A percentile compares a stretch with the other conserved stretches of the same genome.
Evolutionary conservation across 2,888 invertebrate species (phyloP).

Genomic region (Brachylomia viminalis): DNA sequence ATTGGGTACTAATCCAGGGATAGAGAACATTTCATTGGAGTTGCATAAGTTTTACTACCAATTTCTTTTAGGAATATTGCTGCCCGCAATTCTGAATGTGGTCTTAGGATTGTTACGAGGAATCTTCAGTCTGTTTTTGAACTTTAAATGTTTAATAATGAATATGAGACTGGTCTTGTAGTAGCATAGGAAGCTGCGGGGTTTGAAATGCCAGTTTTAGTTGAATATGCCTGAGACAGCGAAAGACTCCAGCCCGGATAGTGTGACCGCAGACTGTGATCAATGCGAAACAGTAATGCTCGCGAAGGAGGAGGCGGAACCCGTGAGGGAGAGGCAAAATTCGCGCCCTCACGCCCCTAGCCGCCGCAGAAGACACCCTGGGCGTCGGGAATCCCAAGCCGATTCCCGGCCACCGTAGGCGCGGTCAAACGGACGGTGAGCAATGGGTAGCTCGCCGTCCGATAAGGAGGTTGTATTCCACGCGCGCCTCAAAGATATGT

Average conservation of each 20-base stretch:
- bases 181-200: neutral
- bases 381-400: no score
- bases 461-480: no score
- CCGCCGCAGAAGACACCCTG: no score
- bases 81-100: neutral
- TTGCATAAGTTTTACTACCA: neutral
- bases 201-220: neutral
- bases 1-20: conserved; percentile 40
- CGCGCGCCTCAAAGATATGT: no score
- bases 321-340: no score
- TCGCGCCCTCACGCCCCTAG: no score
- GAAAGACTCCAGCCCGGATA: conserved; percentile 2
- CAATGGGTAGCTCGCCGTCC: no score
- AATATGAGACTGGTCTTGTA: neutral
- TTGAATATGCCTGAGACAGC: neutral
- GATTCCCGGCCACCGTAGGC: no score
- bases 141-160: neutral
- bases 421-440: no score
- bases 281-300: no score
- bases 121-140: neutral
- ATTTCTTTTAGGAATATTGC: neutral
- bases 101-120: no score
- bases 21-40: conserved; percentile 11
- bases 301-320: no score
- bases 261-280: conserved; percentile 14